phyloP scores from a whole-genome alignment of 2,888 invertebrate genomes.

The Odontomyia ornata region DNA sequence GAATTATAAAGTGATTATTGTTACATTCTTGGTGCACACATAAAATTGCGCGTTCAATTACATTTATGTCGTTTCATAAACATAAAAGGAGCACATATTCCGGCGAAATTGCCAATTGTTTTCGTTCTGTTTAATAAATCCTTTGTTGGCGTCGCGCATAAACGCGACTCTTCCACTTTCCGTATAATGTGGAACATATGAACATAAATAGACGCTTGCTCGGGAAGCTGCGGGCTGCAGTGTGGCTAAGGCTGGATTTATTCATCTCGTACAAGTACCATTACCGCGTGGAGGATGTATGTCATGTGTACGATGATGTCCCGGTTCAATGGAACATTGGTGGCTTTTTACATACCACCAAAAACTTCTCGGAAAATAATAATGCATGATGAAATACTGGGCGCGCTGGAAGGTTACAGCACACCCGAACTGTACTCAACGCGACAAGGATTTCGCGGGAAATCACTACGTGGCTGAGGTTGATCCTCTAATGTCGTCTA shows the following conservation, averaged over 20 bases:
- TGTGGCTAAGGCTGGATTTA: not conserved
- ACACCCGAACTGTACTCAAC: not conserved
- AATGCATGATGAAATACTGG: not conserved
- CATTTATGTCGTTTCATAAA: slow-evolving; percentile 45
- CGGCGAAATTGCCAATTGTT: slow-evolving; percentile 50
- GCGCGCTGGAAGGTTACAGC: not conserved
- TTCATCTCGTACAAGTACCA: not conserved
- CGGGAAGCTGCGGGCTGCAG: slow-evolving; percentile 16
- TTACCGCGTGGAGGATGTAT: not conserved
- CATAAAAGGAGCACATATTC: slow-evolving; percentile 46
- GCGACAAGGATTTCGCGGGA: not conserved
- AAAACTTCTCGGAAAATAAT: slow-evolving; percentile 3
- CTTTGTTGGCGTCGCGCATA: slow-evolving; percentile 49
- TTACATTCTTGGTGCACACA: slow-evolving; percentile 45
- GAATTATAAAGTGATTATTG: slow-evolving; percentile 48
- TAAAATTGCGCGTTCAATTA: slow-evolving; percentile 46
- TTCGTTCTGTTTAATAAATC: slow-evolving; percentile 50
- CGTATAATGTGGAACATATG: slow-evolving; percentile 24
- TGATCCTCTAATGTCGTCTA: slow-evolving; percentile 18
- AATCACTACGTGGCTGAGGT: slow-evolving; percentile 12
- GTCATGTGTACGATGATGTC: slow-evolving; percentile 19
- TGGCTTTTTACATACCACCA: slow-evolving; percentile 32
- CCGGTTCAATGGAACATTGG: slow-evolving; percentile 20
- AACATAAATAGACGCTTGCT: slow-evolving; percentile 32
- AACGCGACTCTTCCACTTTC: slow-evolving; percentile 37